Conservation (phyloP, 2,888 invertebrate genomes). For the Ernsta delagoae region DNA sequence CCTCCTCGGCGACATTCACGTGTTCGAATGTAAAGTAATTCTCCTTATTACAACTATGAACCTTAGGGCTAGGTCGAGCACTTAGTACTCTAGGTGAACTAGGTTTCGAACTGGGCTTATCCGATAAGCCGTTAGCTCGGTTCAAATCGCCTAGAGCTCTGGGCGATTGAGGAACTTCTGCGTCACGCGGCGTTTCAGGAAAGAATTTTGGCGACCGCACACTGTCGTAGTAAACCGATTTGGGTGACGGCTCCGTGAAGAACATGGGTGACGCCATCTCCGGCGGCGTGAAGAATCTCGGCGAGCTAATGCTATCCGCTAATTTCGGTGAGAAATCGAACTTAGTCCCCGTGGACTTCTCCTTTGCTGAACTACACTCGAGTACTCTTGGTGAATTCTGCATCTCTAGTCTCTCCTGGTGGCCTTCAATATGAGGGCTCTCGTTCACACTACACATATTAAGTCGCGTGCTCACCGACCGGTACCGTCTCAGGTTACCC, state of each 20-base stretch:
- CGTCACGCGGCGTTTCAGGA: conserved; percentile 70
- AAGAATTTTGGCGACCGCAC: conserved; percentile 78
- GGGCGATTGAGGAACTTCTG: conserved; percentile 72
- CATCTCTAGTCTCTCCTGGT: conserved; percentile 69
- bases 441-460: conserved; percentile 74
- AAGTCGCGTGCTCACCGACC: conserved; percentile 73
- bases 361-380: conserved; percentile 75
- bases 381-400: conserved; percentile 73
- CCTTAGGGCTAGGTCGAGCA: conserved; percentile 73
- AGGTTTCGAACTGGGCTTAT: conserved; percentile 69
- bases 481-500: conserved; percentile 65
- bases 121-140: conserved; percentile 63
- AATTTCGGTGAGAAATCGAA: conserved; percentile 79
- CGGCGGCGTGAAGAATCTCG: conserved; percentile 77
- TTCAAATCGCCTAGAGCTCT: conserved; percentile 66
- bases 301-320: conserved; percentile 69
- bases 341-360: conserved; percentile 68
- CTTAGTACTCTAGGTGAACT: conserved; percentile 55
- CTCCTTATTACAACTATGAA: conserved; percentile 74
- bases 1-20: conserved; percentile 54
- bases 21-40: conserved; percentile 78
- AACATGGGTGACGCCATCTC: conserved; percentile 76
- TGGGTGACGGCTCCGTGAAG: conserved; percentile 75
- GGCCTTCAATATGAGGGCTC: conserved; percentile 58
- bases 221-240: conserved; percentile 76